These are phyloP conservation scores for Heteromurus nitidus DNA, from an alignment of 2,888 invertebrate genomes.

Conservation along the genomic window DNA sequence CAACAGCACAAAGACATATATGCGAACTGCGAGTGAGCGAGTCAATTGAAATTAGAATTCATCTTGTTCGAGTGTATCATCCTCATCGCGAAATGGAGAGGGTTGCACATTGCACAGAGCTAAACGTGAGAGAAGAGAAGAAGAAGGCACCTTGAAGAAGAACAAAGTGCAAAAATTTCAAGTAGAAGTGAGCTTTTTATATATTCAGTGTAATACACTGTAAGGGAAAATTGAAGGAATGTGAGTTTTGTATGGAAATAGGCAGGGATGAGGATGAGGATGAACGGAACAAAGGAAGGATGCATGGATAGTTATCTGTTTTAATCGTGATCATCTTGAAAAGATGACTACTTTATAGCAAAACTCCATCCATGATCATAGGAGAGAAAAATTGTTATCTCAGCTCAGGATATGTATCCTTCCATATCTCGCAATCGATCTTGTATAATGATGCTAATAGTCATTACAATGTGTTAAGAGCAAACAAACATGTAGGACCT, in stretches of 20 bases:
- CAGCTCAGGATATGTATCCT: constrained; percentile 3
- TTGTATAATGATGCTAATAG: constrained; percentile 36
- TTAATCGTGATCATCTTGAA: constrained; percentile 32
- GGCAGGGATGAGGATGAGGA: background rate
- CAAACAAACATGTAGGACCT: constrained; percentile 46
- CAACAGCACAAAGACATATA: too few relatives aligned
- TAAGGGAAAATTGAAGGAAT: too few relatives aligned
- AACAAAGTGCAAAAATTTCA: constrained; percentile 2
- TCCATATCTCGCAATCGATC: constrained; percentile 38
- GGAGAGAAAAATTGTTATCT: background rate
- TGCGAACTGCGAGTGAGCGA: too few relatives aligned
- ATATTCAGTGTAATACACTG: too few relatives aligned
- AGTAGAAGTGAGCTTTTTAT: background rate
- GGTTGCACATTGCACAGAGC: background rate
- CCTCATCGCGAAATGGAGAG: too few relatives aligned
- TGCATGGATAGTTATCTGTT: constrained; percentile 20
- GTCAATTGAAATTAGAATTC: too few relatives aligned
- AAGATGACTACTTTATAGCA: too few relatives aligned
- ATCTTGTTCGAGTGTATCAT: too few relatives aligned
- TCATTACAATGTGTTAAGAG: constrained; percentile 50
- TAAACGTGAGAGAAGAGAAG: background rate
- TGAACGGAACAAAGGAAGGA: background rate
- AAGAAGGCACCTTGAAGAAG: constrained; percentile 8
- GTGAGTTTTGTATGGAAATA: too few relatives aligned
- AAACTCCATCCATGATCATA: background rate